Conservation (phyloP, 2,113 vertebrate species). For the Empidonax traillii region DNA sequence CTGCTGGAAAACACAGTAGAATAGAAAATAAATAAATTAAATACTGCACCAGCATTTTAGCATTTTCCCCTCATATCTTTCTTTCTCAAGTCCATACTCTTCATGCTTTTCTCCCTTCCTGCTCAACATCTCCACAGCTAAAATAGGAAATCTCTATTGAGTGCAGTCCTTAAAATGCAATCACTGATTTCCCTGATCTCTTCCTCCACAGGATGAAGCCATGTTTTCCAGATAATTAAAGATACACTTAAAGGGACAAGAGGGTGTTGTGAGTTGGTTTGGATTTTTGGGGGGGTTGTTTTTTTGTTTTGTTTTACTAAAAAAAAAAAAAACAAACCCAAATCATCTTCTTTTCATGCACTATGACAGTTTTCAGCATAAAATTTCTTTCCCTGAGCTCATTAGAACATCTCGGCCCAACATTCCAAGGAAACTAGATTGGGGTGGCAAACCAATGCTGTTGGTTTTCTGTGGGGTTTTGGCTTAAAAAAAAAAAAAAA, state of each 20-base stretch:
- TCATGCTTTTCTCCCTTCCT: not conserved
- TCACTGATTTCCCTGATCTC: not conserved
- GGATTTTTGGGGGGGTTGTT: too few species aligned
- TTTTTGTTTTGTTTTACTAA: too few species aligned
- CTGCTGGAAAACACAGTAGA: not conserved
- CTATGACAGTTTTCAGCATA: not conserved
- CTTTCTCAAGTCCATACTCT: not conserved
- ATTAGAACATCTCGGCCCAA: not conserved
- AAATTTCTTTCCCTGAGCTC: not conserved
- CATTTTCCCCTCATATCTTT: not conserved
- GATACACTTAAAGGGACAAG: not conserved
- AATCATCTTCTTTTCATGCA: not conserved
- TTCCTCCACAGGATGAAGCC: not conserved
- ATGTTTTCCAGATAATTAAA: not conserved
- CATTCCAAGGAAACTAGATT: not conserved
- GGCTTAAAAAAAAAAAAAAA: not conserved
- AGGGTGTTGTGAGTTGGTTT: not conserved
- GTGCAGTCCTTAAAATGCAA: not conserved
- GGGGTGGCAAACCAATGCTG: fast-evolving
- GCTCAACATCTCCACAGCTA: not conserved
- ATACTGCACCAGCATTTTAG: not conserved
- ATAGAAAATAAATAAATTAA: not conserved
- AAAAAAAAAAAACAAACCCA: not conserved
- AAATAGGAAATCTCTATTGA: not conserved
- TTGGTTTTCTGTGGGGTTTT: not conserved